phyloP scores from a whole-genome alignment of 2,797 vertebrate genomes.

The Diglossa cyanea region DNA sequence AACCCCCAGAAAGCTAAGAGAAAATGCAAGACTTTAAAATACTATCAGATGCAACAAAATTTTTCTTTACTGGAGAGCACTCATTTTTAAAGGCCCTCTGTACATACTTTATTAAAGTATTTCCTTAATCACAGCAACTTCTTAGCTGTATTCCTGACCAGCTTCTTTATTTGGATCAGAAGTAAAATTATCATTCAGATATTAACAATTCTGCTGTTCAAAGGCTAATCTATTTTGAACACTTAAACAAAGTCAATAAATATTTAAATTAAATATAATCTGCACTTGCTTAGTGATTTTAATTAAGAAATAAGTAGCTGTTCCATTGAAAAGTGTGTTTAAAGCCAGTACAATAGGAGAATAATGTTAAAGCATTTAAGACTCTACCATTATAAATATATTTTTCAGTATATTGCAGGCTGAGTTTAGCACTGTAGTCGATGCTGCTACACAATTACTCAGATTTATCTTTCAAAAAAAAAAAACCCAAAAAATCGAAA shows the following conservation, averaged over 20 bases:
- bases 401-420: not conserved
- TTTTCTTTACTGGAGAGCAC: not conserved
- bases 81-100: not conserved
- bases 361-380: not conserved
- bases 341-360: not conserved
- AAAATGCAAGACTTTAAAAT: not conserved
- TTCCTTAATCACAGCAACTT: not conserved
- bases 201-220: not conserved
- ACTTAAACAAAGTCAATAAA: constrained; percentile 27
- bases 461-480: not conserved
- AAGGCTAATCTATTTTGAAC: constrained; percentile 36
- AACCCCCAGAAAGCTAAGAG: not conserved
- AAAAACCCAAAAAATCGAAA: not conserved
- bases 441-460: not conserved
- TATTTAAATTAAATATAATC: constrained; percentile 47
- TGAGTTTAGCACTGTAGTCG: not conserved
- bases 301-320: constrained; percentile 30
- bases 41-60: not conserved
- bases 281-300: constrained; percentile 24
- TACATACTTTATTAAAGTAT: not conserved
- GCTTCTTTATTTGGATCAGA: constrained; percentile 13
- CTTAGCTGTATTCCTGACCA: not conserved
- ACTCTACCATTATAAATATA: not conserved
- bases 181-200: constrained; percentile 14
- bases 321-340: not conserved